Conservation (phyloP, 2,113 vertebrate species). For the Pagrus major region DNA sequence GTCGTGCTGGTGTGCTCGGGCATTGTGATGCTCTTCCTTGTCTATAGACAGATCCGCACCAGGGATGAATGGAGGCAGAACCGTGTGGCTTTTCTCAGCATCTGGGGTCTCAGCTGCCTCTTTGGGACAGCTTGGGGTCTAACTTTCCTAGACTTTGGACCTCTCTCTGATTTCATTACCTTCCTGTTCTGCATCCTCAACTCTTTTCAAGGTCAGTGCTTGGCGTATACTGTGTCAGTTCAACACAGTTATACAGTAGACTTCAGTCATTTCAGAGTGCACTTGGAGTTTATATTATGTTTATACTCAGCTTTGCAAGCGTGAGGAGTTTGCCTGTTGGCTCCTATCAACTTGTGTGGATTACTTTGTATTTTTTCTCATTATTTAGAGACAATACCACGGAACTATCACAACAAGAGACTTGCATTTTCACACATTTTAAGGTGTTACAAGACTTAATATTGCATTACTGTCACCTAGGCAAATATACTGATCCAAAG, state of each 20-base stretch:
- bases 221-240: neutral
- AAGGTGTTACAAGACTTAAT: neutral
- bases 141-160: constrained; percentile 72
- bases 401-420: neutral
- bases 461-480: too few relatives aligned
- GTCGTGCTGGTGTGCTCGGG: constrained; percentile 72
- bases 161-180: constrained; percentile 57
- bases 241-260: neutral
- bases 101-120: constrained; percentile 86
- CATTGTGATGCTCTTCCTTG: constrained; percentile 77
- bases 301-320: neutral
- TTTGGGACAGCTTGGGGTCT: constrained; percentile 83
- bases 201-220: constrained; percentile 82
- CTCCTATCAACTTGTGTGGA: neutral
- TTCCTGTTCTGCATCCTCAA: constrained; percentile 83
- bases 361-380: neutral
- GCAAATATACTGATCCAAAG: neutral
- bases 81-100: constrained; percentile 80
- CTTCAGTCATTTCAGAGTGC: neutral
- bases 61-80: constrained; percentile 77
- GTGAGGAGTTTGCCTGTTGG: too few relatives aligned
- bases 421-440: neutral
- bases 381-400: neutral
- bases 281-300: neutral
- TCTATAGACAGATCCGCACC: constrained; percentile 72